Percentiles rank a stretch among this genome's conserved stretches.
Conservation (phyloP, 1,140 invertebrate species). For the Nautilus pompilius region DNA sequence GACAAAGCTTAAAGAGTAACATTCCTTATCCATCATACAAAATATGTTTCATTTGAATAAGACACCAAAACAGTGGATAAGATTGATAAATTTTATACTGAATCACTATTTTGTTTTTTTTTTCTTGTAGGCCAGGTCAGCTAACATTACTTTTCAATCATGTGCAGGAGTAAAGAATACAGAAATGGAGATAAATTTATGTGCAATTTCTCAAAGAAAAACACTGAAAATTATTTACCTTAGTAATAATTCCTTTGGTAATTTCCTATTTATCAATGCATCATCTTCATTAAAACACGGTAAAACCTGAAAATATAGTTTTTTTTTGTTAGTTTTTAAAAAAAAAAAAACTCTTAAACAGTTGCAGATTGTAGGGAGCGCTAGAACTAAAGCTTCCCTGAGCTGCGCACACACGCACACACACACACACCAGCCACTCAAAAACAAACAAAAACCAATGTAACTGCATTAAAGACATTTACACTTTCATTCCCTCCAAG, state of each 20-base stretch:
- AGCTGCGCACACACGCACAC: too few relatives aligned
- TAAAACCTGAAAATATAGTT: constrained; percentile 34
- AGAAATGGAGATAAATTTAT: background rate
- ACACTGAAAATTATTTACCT: constrained; percentile 58
- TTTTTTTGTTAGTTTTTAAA: too few relatives aligned
- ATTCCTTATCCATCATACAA: too few relatives aligned
- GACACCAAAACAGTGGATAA: background rate
- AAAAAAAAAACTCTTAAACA: too few relatives aligned
- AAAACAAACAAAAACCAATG: too few relatives aligned
- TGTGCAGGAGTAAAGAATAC: background rate
- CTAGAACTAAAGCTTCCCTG: too few relatives aligned
- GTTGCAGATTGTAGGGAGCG: too few relatives aligned
- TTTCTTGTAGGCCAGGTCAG: background rate
- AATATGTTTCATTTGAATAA: background rate
- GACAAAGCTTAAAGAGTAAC: too few relatives aligned
- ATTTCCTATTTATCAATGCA: constrained; percentile 81
- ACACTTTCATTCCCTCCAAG: too few relatives aligned
- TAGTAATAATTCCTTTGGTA: constrained; percentile 91
- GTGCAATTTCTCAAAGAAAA: background rate
- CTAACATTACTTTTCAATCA: background rate
- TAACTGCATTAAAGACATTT: too few relatives aligned
- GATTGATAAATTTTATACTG: background rate
- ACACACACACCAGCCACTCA: too few relatives aligned
- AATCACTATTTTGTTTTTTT: background rate
- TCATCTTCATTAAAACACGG: constrained; percentile 40